Percentiles rank a stretch among this genome's conserved stretches.
Conservation (phyloP, 2,888 invertebrate species). For the Pseudanteris insignis region DNA sequence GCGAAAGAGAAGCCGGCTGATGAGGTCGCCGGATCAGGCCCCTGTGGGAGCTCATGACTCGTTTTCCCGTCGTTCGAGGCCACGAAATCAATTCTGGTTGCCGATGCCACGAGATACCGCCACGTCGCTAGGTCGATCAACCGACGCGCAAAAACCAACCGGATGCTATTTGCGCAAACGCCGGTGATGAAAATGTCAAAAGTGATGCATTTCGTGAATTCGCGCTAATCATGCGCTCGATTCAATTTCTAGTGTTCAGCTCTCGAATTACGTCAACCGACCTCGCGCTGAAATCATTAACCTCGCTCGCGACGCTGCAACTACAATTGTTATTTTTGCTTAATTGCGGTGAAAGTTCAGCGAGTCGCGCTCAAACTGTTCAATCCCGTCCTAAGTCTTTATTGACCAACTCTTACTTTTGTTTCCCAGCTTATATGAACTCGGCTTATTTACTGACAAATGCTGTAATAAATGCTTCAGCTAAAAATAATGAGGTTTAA, state of each 20-base stretch:
- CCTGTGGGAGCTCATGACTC: constrained; percentile 63
- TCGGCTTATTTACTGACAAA: background rate
- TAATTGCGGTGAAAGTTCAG: constrained; percentile 59
- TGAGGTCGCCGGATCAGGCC: constrained; percentile 62
- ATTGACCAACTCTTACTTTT: constrained; percentile 17
- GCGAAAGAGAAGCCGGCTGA: constrained; percentile 55
- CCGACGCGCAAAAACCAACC: background rate
- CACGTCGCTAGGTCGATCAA: constrained; percentile 22
- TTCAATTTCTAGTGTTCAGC: constrained; percentile 39
- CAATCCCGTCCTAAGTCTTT: constrained; percentile 1
- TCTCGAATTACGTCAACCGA: constrained; percentile 43
- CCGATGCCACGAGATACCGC: constrained; percentile 15
- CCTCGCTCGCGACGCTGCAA: constrained; percentile 48
- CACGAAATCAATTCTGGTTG: constrained; percentile 43
- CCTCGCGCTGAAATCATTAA: constrained; percentile 50
- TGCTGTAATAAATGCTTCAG: background rate
- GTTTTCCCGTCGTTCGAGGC: constrained; percentile 45
- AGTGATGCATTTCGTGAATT: constrained; percentile 32
- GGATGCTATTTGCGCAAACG: constrained; percentile 17
- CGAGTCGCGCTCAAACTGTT: constrained; percentile 24
- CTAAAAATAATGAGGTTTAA: too few species aligned
- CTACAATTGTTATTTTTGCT: constrained; percentile 53
- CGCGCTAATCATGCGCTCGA: constrained; percentile 21
- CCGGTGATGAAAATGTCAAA: constrained; percentile 34
- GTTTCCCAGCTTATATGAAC: constrained; percentile 5